phyloP scores from a whole-genome alignment of 2,113 vertebrate species.

The Porphyrio hochstetteri region DNA sequence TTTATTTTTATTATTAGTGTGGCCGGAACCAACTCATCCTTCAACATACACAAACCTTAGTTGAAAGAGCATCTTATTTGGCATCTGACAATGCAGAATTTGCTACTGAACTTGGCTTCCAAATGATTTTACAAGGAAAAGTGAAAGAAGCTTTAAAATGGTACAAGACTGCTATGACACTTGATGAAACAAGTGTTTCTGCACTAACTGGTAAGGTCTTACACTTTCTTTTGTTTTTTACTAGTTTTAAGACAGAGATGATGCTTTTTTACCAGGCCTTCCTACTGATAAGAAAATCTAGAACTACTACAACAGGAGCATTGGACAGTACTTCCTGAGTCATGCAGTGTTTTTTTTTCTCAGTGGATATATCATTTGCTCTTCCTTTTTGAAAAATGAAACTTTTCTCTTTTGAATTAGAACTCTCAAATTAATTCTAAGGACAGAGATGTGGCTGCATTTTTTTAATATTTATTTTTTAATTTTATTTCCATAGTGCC shows the following conservation, averaged over 20 bases:
- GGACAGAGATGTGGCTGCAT: background rate
- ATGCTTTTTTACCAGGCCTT: background rate
- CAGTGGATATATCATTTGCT: background rate
- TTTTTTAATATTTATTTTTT: background rate
- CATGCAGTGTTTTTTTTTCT: background rate
- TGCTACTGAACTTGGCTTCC: conserved; percentile 93
- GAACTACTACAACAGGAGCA: background rate
- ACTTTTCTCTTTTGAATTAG: background rate
- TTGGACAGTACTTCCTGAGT: background rate
- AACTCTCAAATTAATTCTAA: background rate
- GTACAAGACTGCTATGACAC: conserved; percentile 89
- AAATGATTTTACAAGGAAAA: conserved; percentile 88
- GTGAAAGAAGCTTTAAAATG: conserved; percentile 88
- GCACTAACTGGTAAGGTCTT: conserved; percentile 83
- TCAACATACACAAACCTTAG: conserved; percentile 84
- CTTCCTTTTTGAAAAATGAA: background rate
- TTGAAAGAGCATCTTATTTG: conserved; percentile 85
- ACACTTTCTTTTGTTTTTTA: background rate
- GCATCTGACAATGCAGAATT: conserved; percentile 82
- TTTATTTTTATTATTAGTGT: conserved; percentile 79
- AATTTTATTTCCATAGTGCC: background rate
- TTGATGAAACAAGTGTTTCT: conserved; percentile 88
- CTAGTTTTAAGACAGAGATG: background rate
- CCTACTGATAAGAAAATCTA: background rate
- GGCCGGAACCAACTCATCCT: conserved; percentile 88